Conservation (phyloP, 2,113 vertebrate species). For the Hipposideros armiger region DNA sequence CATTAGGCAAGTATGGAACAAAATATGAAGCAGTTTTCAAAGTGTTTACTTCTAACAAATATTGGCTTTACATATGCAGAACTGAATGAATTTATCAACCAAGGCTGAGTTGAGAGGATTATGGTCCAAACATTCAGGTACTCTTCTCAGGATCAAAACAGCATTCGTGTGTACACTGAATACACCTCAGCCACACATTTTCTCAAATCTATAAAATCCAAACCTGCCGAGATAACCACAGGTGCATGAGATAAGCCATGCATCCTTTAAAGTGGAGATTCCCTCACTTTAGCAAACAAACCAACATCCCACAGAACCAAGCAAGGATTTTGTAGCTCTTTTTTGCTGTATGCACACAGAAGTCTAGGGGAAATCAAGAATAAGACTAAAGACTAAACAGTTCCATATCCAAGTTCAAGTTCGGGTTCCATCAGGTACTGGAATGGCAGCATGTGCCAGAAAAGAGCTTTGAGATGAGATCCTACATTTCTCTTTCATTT, state of each 20-base stretch:
- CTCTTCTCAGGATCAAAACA: background rate
- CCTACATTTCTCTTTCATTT: background rate
- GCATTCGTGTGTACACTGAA: background rate
- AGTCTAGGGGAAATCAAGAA: background rate
- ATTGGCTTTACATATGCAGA: background rate
- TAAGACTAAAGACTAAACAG: background rate
- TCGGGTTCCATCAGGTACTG: background rate
- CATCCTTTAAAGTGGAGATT: fast-evolving
- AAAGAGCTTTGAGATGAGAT: background rate
- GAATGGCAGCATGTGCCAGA: background rate
- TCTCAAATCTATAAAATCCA: background rate
- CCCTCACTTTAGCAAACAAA: background rate
- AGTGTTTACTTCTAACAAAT: slow-evolving; percentile 43
- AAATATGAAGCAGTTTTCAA: slow-evolving; percentile 29
- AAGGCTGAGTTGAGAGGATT: background rate
- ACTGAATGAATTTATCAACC: background rate
- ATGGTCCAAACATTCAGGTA: background rate
- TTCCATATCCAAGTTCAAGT: background rate
- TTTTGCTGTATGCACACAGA: background rate
- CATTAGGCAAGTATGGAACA: slow-evolving; percentile 14
- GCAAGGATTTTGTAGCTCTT: background rate
- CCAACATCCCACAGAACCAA: background rate
- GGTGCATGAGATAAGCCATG: fast-evolving
- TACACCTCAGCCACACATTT: background rate
- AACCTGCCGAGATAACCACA: background rate